Conservation (phyloP, 2,797 vertebrate species). For the Poeciliopsis infans region DNA sequence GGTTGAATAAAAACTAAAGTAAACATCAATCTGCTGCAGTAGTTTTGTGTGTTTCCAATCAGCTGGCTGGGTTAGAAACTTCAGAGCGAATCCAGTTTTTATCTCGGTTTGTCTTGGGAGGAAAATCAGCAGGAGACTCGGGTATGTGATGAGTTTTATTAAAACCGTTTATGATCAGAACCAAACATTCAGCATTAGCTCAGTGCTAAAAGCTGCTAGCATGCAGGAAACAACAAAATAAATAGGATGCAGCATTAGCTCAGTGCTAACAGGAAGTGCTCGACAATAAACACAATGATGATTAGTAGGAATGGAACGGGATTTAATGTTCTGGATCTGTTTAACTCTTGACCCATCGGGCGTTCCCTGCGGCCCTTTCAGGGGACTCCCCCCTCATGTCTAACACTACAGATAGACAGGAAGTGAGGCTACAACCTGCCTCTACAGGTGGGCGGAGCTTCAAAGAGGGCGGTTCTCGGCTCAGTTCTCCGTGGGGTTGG, state of each 20-base stretch:
- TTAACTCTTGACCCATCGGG: neutral
- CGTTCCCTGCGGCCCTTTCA: accelerated
- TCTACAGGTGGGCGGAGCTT: neutral
- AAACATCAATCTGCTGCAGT: neutral
- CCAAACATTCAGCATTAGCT: neutral
- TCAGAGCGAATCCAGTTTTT: neutral
- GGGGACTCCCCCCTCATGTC: neutral
- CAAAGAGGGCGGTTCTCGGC: neutral
- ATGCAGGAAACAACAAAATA: neutral
- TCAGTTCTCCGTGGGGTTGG: constrained; percentile 78
- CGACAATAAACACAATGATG: neutral
- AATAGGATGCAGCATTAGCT: neutral
- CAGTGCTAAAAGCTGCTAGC: neutral
- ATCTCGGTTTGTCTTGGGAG: neutral
- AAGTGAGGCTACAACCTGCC: neutral
- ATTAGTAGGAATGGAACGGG: neutral
- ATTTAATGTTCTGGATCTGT: neutral
- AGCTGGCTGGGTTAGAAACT: neutral
- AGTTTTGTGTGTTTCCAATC: neutral
- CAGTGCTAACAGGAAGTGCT: neutral
- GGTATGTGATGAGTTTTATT: neutral
- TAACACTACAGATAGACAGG: neutral
- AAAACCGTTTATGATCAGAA: neutral
- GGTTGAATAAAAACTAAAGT: neutral
- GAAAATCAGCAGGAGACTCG: neutral